Percentiles rank a stretch among this genome's conserved stretches.
phyloP scores from a whole-genome alignment of 64 coral and sea anemone genomes.

The Pocillopora verrucosa region DNA sequence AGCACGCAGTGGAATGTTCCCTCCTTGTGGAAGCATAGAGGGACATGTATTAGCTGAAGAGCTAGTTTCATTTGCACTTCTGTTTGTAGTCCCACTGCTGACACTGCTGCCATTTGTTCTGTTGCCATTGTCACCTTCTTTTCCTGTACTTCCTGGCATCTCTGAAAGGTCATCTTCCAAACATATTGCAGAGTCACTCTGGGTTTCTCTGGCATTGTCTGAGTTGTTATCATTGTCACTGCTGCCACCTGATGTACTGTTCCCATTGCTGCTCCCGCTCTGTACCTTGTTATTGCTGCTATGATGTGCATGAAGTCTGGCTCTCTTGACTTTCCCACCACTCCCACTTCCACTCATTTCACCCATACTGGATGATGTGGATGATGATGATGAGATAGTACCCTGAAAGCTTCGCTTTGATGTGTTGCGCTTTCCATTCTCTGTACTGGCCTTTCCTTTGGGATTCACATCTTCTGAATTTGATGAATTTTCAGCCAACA shows the following conservation, averaged over 20 bases:
- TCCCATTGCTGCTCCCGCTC: slow-evolving; percentile 17
- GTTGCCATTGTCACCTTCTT: slow-evolving; percentile 31
- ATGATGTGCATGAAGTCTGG: neutral
- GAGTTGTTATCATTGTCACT: slow-evolving; percentile 68
- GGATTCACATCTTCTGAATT: neutral
- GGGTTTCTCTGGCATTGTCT: slow-evolving; percentile 51
- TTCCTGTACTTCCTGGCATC: slow-evolving; percentile 12
- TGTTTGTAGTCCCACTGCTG: neutral
- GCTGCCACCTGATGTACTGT: neutral
- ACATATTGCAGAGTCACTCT: slow-evolving; percentile 61
- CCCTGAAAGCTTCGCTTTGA: slow-evolving; percentile 29
- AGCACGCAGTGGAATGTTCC: slow-evolving; percentile 45
- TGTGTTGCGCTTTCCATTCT: slow-evolving; percentile 16
- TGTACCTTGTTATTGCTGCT: neutral
- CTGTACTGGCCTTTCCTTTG: neutral
- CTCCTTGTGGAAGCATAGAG: slow-evolving; percentile 36
- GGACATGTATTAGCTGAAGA: neutral
- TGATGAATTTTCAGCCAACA: slow-evolving; percentile 18
- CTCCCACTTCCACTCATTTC: slow-evolving; percentile 13
- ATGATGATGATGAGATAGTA: slow-evolving; percentile 30
- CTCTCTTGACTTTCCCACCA: slow-evolving; percentile 33
- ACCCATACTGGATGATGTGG: slow-evolving; percentile 20
- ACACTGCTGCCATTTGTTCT: slow-evolving; percentile 38
- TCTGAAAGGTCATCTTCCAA: slow-evolving; percentile 9
- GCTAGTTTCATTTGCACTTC: slow-evolving; percentile 1